phyloP scores from a whole-genome alignment of 2,797 vertebrate species.

The Chelon labrosus region DNA sequence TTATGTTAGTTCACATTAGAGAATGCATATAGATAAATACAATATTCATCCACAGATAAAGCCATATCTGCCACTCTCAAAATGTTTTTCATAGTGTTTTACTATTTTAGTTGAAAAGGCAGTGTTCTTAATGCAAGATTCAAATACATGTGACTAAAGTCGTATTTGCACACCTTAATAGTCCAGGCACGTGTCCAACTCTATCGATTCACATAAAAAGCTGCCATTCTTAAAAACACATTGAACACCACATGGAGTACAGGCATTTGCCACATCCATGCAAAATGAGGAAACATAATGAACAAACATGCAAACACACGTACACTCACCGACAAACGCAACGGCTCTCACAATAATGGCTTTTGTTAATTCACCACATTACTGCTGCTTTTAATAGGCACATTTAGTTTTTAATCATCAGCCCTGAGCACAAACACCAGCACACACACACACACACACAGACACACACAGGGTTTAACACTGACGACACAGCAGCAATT shows the following conservation, averaged over 20 bases:
- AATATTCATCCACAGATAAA: constrained; percentile 12
- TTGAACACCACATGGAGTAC: constrained; percentile 37
- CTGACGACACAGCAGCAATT: constrained; percentile 81
- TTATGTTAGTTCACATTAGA: neutral
- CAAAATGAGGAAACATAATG: constrained; percentile 54
- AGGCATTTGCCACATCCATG: constrained; percentile 57
- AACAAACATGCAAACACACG: constrained; percentile 53
- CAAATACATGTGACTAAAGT: constrained; percentile 7
- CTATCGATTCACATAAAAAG: constrained; percentile 8
- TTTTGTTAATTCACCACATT: constrained; percentile 32
- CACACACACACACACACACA: constrained; percentile 46
- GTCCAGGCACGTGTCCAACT: constrained; percentile 10
- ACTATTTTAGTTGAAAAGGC: constrained; percentile 7
- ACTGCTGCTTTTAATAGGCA: constrained; percentile 84
- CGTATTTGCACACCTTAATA: constrained; percentile 1
- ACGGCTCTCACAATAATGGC: constrained; percentile 21
- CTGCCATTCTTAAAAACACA: constrained; percentile 11
- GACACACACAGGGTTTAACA: constrained; percentile 68
- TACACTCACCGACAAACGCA: constrained; percentile 44
- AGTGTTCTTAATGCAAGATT: constrained; percentile 1
- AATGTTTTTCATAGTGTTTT: constrained; percentile 12
- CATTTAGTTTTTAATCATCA: constrained; percentile 85
- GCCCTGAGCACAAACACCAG: constrained; percentile 82
- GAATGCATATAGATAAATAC: constrained; percentile 13
- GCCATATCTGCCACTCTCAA: neutral